A percentile compares a stretch with the other conserved stretches of the same genome.
Evolutionary conservation across 2,113 vertebrate genomes (phyloP).

Genomic region (Varanus komodoensis): DNA sequence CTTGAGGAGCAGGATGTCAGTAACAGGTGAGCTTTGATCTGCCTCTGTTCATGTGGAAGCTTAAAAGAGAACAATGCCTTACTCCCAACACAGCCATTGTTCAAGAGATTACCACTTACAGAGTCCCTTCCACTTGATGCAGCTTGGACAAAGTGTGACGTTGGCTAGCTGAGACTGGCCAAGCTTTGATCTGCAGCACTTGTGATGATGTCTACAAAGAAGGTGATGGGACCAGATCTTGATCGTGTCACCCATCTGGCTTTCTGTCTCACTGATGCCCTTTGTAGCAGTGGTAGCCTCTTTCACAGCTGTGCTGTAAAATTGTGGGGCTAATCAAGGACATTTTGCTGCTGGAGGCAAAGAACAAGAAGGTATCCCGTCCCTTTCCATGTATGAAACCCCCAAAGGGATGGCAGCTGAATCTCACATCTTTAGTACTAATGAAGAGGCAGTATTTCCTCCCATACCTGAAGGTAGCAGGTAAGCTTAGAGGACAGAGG

Average conservation of each 20-base stretch:
- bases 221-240: not conserved
- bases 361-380: too few relatives aligned
- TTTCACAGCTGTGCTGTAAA: not conserved
- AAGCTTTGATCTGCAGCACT: not conserved
- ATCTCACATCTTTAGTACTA: too few relatives aligned
- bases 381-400: too few relatives aligned
- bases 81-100: not conserved
- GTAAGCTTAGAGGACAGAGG: too few relatives aligned
- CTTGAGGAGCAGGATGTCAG: not conserved
- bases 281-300: too few relatives aligned
- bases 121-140: not conserved
- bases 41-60: not conserved
- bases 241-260: not conserved
- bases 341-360: too few relatives aligned
- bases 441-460: too few relatives aligned
- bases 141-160: not conserved
- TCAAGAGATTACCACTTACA: not conserved
- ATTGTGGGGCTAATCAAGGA: too few relatives aligned
- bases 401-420: too few relatives aligned
- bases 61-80: not conserved
- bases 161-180: not conserved
- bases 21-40: conserved; percentile 7
- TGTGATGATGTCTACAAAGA: not conserved
- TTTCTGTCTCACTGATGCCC: not conserved
- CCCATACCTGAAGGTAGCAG: too few relatives aligned